These are phyloP conservation scores for Gambelia wislizenii DNA, from an alignment of 2,797 vertebrate genomes.

Conservation along the genomic window DNA sequence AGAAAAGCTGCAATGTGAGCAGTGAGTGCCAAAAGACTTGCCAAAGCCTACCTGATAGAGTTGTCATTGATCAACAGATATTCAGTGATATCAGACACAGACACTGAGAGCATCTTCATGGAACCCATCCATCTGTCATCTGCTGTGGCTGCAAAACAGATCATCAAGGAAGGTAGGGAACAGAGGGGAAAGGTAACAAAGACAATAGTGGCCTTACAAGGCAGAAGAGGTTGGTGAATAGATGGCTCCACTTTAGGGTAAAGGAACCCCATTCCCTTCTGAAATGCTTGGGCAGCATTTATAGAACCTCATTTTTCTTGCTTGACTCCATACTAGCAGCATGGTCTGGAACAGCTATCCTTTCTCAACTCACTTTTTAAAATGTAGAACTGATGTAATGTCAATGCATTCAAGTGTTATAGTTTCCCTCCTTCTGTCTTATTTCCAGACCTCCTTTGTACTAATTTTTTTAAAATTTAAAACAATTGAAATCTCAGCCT, in stretches of 20 bases:
- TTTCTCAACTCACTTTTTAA: background rate
- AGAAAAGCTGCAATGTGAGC: background rate
- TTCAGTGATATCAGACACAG: conserved; percentile 88
- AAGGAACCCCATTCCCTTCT: background rate
- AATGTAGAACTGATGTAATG: background rate
- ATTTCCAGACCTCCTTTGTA: background rate
- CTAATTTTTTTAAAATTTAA: conserved; percentile 6
- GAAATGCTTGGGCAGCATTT: background rate
- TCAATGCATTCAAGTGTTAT: background rate
- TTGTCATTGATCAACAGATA: conserved; percentile 78
- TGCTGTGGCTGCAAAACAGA: conserved; percentile 92
- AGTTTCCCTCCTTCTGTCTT: background rate
- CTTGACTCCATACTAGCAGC: background rate
- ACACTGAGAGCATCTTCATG: conserved; percentile 96
- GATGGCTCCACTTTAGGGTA: background rate
- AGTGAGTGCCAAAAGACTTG: conserved; percentile 3
- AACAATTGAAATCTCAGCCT: background rate
- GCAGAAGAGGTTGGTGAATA: background rate
- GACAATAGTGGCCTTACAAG: background rate
- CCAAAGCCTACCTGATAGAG: conserved; percentile 30
- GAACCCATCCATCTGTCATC: conserved; percentile 97
- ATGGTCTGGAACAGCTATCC: background rate
- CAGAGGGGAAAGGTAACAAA: conserved; percentile 13
- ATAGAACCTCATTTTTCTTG: background rate
- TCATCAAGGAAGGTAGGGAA: conserved; percentile 91